These are phyloP conservation scores for Chrysotoxum bicinctum DNA, from an alignment of 2,888 invertebrate genomes.

Conservation along the genomic window DNA sequence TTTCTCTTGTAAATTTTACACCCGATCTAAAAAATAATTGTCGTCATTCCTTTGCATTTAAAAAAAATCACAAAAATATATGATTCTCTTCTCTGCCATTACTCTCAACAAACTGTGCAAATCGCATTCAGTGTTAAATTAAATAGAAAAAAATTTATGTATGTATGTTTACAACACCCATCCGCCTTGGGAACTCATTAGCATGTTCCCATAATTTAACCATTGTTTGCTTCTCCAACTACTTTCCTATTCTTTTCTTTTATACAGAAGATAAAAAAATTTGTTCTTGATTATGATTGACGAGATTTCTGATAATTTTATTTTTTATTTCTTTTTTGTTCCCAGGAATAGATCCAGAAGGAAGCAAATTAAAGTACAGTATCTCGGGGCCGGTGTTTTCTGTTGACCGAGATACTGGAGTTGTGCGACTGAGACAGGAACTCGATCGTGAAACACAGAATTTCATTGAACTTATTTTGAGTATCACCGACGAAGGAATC, in stretches of 20 bases:
- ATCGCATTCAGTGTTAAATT: background rate
- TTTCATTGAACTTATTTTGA: constrained; percentile 89
- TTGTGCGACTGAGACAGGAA: constrained; percentile 87
- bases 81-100: background rate
- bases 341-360: constrained; percentile 88
- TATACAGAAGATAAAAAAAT: background rate
- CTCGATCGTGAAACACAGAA: constrained; percentile 88
- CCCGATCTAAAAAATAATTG: background rate
- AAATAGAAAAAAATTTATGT: background rate
- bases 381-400: constrained; percentile 92
- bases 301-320: constrained; percentile 27
- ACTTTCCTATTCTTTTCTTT: constrained; percentile 47
- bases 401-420: constrained; percentile 89
- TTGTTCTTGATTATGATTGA: constrained; percentile 43
- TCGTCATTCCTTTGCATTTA: background rate
- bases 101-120: background rate
- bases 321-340: constrained; percentile 15
- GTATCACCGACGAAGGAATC: constrained; percentile 89
- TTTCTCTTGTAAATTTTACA: background rate
- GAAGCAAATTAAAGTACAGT: constrained; percentile 87
- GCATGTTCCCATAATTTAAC: constrained; percentile 47
- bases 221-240: constrained; percentile 43
- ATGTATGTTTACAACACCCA: background rate
- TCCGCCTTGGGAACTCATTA: constrained; percentile 22
- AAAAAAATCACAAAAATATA: background rate